Base-by-base conservation (phyloP, 2,888 invertebrate genomes). In the Steinernema hermaphroditum region DNA sequence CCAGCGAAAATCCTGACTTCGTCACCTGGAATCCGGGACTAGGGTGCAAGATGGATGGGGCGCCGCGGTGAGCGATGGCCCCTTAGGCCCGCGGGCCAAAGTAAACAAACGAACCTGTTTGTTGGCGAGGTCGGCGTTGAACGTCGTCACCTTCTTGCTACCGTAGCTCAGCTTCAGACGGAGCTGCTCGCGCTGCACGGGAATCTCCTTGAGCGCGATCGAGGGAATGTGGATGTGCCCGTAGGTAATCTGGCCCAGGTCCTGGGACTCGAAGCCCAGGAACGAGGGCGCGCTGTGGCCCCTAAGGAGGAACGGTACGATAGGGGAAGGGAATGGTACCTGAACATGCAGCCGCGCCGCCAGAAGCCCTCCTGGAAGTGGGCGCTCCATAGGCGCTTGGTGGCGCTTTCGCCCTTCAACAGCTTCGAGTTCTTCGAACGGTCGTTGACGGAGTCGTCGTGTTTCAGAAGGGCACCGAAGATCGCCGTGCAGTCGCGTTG, bases 361-460 rank as follows among this genome's bases (percentile, higher is more conserved):
- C 87, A 85, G 68, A 87, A 86, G 57, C 86, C 86, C 69, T 88
- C 88, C 73, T 84, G 81, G 77, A 87, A 89, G 32, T 85, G 82
- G 16, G 83, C 81, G 41, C 77, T 80, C 89, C 89, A 89, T n/a
- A 88, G 77, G 46, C 87, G 85, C 41, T 88, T 84, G 0, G 89
- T 89, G 41, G 86, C 79, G 22, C 82, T 81, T 77, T 89, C 89
- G 6, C 88, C 87, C 72, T 85, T 83, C 62, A 85, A 80, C 57
- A 89, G 82, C 78, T 87, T 88, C 69, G 88, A 88, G 34, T 87
- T 87, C 16, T 86, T 83, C n/a, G 81, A 80, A 41, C 89, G 81
- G 75, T 89, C 89, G 75, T 87, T 88, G 32, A 89, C 87, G 22
- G 74, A 74, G 76, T 89, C 89, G 79, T 89, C 89, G 79, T 89